phyloP scores from a whole-genome alignment of 2,113 vertebrate species.

The Megaceryle maxima region DNA sequence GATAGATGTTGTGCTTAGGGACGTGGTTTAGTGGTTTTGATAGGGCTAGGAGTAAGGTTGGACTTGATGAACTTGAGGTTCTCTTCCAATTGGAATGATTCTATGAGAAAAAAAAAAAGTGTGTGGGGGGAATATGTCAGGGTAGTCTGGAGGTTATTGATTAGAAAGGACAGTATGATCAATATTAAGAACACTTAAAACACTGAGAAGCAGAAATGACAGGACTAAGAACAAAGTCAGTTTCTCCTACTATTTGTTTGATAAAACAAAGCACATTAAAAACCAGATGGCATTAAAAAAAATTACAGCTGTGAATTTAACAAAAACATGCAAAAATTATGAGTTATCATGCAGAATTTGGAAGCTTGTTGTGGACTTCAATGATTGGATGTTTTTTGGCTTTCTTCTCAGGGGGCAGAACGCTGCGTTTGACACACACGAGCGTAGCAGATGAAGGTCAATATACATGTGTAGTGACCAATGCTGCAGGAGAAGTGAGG shows the following conservation, averaged over 20 bases:
- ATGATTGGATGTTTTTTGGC: neutral
- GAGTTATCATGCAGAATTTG: neutral
- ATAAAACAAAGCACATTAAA: neutral
- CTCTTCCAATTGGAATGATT: too few relatives aligned
- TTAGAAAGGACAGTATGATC: neutral
- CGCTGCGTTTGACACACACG: conserved; percentile 81
- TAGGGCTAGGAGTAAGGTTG: too few relatives aligned
- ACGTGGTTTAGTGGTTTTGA: too few relatives aligned
- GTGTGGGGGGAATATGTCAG: neutral
- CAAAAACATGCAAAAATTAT: neutral
- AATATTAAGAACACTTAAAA: neutral
- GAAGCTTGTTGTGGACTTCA: neutral
- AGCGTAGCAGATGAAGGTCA: conserved; percentile 80
- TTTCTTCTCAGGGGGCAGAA: conserved; percentile 81
- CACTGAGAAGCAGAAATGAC: neutral
- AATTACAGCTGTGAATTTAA: neutral
- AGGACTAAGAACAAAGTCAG: neutral
- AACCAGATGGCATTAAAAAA: neutral
- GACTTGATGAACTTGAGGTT: too few relatives aligned
- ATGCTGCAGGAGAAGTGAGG: conserved; percentile 86
- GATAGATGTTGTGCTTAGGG: too few relatives aligned
- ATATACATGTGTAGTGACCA: conserved; percentile 89
- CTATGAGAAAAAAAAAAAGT: too few relatives aligned
- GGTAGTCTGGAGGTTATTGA: neutral
- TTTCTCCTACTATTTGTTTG: neutral